Evolutionary conservation across 2,888 invertebrate species (phyloP).

Genomic region (Cheilosia vulpina): DNA sequence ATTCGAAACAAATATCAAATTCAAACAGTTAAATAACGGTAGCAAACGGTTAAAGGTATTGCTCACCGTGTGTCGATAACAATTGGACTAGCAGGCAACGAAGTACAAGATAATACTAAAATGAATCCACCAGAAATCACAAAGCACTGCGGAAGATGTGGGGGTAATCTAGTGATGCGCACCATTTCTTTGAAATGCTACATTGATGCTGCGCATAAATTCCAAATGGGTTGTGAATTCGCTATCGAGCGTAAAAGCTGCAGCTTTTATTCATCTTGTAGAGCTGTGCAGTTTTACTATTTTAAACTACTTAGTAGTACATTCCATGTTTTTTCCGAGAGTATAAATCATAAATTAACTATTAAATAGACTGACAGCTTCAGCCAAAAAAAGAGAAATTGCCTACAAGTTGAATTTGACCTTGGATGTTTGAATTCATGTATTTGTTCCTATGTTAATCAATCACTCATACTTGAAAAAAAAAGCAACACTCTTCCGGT

Average conservation of each 20-base stretch:
- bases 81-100: slow-evolving; percentile 46
- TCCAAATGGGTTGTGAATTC: slow-evolving; percentile 53
- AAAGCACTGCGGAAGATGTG: slow-evolving; percentile 44
- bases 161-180: slow-evolving; percentile 53
- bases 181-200: slow-evolving; percentile 20
- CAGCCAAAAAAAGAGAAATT: too few species aligned
- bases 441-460: too few species aligned
- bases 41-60: slow-evolving; percentile 21
- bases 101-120: slow-evolving; percentile 61
- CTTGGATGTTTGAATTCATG: too few species aligned
- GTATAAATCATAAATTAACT: too few species aligned
- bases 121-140: slow-evolving; percentile 4
- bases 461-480: too few species aligned
- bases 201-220: slow-evolving; percentile 63
- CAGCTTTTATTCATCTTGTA: background rate
- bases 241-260: slow-evolving; percentile 15
- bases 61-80: slow-evolving; percentile 18
- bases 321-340: too few species aligned
- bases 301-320: background rate
- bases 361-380: too few species aligned
- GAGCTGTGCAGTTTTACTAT: background rate
- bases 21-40: slow-evolving; percentile 64
- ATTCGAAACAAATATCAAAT: slow-evolving; percentile 55
- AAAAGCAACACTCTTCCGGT: too few species aligned
- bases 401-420: too few species aligned